These are phyloP conservation scores for Lydus trimaculatus DNA, from an alignment of 2,888 invertebrate genomes.

Conservation along the genomic window DNA sequence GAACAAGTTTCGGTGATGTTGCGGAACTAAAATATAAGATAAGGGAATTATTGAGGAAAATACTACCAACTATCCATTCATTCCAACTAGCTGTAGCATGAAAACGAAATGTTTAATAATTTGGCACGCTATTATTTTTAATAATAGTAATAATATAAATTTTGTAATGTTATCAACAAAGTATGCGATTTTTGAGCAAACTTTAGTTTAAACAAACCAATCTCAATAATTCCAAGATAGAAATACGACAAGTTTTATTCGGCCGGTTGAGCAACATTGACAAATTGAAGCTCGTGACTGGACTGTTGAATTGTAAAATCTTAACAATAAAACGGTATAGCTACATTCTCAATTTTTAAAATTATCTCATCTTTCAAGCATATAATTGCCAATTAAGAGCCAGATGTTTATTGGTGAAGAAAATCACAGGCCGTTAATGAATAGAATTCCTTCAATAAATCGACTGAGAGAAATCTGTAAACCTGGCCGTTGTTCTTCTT, in stretches of 20 bases:
- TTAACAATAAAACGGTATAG: neutral
- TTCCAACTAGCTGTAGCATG: neutral
- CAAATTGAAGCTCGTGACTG: neutral
- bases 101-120: neutral
- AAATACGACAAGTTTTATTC: neutral
- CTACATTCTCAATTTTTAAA: neutral
- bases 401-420: neutral
- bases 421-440: neutral
- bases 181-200: neutral
- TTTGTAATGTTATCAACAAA: neutral
- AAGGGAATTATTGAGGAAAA: neutral
- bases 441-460: neutral
- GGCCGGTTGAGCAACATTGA: conserved; percentile 1
- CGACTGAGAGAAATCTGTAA: neutral
- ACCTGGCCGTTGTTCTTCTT: neutral
- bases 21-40: neutral
- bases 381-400: neutral
- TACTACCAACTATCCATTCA: neutral
- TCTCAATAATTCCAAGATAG: neutral
- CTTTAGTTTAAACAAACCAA: neutral
- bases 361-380: neutral
- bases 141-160: neutral
- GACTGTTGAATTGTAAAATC: neutral
- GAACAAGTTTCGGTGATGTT: neutral
- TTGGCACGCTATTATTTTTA: neutral